Evolutionary conservation across 1,140 invertebrate species (phyloP).

Genomic region (Halyomorpha halys): DNA sequence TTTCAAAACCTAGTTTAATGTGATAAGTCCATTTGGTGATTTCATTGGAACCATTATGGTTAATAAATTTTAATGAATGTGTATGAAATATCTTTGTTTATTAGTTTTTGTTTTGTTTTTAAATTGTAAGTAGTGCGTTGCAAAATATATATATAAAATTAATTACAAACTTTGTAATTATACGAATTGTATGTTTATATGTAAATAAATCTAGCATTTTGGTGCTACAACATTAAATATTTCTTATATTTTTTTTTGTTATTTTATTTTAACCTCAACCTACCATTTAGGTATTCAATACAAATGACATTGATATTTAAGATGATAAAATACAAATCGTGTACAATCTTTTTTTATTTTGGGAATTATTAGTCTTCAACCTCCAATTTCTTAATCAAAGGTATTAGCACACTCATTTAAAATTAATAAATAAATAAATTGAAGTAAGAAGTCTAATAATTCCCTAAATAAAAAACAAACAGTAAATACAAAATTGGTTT

Average conservation of each 20-base stretch:
- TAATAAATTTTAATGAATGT: conserved; percentile 1
- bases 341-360: too few species aligned
- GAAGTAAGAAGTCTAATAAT: too few species aligned
- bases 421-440: too few species aligned
- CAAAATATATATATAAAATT: conserved; percentile 14
- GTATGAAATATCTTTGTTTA: conserved; percentile 4
- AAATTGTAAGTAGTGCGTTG: conserved; percentile 12
- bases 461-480: too few species aligned
- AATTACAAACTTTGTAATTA: conserved; percentile 16
- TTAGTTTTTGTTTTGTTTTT: conserved; percentile 9
- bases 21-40: conserved; percentile 18
- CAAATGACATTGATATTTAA: too few species aligned
- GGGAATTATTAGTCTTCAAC: too few species aligned
- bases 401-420: too few species aligned
- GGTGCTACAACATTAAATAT: conserved; percentile 20
- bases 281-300: too few species aligned
- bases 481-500: too few species aligned
- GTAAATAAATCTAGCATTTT: conserved; percentile 25
- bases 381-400: too few species aligned
- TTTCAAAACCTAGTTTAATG: conserved; percentile 18
- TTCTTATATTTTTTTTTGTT: conserved; percentile 3
- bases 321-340: too few species aligned
- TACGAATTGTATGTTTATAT: conserved; percentile 22
- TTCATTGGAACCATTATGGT: conserved; percentile 6
- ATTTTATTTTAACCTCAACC: too few species aligned